These are phyloP conservation scores for Ophion ventricosus DNA, from an alignment of 2,888 invertebrate genomes.

Conservation along the genomic window DNA sequence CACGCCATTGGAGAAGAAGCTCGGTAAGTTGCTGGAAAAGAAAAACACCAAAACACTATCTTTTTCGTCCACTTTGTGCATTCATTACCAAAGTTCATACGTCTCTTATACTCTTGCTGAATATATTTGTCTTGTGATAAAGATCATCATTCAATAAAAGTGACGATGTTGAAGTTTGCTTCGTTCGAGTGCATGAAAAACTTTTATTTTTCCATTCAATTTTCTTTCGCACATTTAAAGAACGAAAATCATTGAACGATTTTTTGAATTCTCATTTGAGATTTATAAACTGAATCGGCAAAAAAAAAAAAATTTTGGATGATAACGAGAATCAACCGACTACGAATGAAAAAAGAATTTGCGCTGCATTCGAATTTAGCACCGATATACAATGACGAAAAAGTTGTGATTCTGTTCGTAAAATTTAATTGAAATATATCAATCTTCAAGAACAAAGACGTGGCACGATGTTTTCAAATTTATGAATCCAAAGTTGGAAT, in stretches of 20 bases:
- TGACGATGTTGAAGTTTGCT: not conserved
- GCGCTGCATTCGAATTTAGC: not conserved
- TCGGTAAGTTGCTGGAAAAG: slow-evolving; percentile 82
- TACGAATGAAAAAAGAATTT: not conserved
- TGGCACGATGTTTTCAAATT: too few relatives aligned
- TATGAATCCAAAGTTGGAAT: too few relatives aligned
- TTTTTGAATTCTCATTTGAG: not conserved
- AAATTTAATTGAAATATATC: too few relatives aligned
- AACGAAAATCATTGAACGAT: not conserved
- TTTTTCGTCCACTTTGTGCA: not conserved
- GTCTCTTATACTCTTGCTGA: not conserved
- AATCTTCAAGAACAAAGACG: too few relatives aligned
- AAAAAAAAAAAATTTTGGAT: not conserved
- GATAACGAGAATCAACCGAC: not conserved
- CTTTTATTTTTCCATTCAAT: not conserved
- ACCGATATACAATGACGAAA: too few relatives aligned
- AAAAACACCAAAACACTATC: not conserved
- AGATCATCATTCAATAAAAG: not conserved
- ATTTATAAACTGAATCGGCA: not conserved
- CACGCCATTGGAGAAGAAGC: slow-evolving; percentile 93
- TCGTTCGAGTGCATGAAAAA: not conserved
- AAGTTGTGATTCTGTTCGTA: too few relatives aligned
- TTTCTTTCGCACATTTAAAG: not conserved
- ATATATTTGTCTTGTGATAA: not conserved
- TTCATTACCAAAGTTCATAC: not conserved